These are phyloP conservation scores for Ariolimax columbianus DNA, from an alignment of 2,888 invertebrate genomes.

Conservation along the genomic window DNA sequence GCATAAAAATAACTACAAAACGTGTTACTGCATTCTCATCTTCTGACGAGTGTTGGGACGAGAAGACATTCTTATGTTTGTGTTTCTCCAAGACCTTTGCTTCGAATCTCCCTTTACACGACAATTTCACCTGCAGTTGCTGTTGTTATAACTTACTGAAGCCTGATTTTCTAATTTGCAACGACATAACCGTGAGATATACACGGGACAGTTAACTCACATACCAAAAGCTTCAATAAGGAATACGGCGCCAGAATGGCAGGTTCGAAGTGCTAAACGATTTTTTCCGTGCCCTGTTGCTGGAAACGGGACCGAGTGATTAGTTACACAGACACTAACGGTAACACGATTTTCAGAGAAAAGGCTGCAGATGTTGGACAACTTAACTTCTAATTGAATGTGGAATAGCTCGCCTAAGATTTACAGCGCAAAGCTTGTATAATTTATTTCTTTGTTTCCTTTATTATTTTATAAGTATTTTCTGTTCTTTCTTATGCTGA, in stretches of 20 bases:
- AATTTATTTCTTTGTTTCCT: not conserved
- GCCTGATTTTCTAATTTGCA: not conserved
- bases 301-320: not conserved
- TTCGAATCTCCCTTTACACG: not conserved
- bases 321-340: not conserved
- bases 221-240: not conserved
- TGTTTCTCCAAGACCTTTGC: not conserved
- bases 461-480: not conserved
- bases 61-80: not conserved
- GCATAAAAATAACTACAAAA: not conserved
- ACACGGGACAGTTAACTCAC: not conserved
- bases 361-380: not conserved
- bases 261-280: conserved; percentile 3
- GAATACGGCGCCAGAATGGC: conserved; percentile 10
- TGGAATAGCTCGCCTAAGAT: not conserved
- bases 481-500: not conserved
- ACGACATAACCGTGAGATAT: not conserved
- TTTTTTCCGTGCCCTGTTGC: not conserved
- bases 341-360: not conserved
- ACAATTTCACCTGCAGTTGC: not conserved
- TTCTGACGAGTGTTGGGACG: not conserved
- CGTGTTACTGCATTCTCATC: not conserved
- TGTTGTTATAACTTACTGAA: not conserved
- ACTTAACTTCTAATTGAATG: not conserved
- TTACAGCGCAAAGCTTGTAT: not conserved